A percentile compares a stretch with the other conserved stretches of the same genome.
Conservation (phyloP, 2,797 vertebrate genomes). For the Naso thynnoides region DNA sequence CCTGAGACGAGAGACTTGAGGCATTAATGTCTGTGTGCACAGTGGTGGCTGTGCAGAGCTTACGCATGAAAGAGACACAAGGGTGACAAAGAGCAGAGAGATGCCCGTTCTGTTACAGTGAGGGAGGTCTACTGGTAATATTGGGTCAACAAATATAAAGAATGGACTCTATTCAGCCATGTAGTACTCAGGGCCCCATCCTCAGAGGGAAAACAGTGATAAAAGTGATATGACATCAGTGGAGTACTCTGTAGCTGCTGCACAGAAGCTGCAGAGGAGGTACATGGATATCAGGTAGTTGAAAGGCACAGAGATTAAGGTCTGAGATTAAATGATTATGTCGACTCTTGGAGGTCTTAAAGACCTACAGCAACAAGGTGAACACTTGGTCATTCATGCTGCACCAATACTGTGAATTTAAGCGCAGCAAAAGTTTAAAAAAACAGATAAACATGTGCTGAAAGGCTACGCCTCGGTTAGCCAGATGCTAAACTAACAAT, state of each 20-base stretch:
- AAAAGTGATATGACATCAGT: slow-evolving; percentile 59
- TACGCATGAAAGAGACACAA: slow-evolving; percentile 12
- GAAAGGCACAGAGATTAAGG: slow-evolving; percentile 28
- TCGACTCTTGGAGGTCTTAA: slow-evolving; percentile 21
- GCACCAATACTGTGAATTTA: slow-evolving; percentile 10
- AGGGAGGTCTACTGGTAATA: slow-evolving; percentile 44
- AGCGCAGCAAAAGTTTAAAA: slow-evolving; percentile 12
- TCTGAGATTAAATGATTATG: slow-evolving; percentile 46
- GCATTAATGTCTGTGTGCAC: slow-evolving; percentile 33
- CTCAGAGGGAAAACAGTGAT: slow-evolving; percentile 41
- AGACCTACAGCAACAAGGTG: slow-evolving; percentile 6
- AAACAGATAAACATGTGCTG: slow-evolving; percentile 19
- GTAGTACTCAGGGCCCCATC: slow-evolving; percentile 28
- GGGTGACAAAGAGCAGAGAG: slow-evolving; percentile 22
- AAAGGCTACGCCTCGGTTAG: slow-evolving; percentile 24
- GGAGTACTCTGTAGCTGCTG: slow-evolving; percentile 33
- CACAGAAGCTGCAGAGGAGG: slow-evolving; percentile 25
- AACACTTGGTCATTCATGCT: slow-evolving; percentile 31
- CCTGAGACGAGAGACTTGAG: slow-evolving; percentile 45
- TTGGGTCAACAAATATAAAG: slow-evolving; percentile 43
- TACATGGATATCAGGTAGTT: slow-evolving; percentile 36
- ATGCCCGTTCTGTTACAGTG: slow-evolving; percentile 16
- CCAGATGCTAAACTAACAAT: slow-evolving; percentile 50
- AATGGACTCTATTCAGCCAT: slow-evolving; percentile 57
- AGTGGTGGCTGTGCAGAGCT: slow-evolving; percentile 9